Base-by-base conservation (phyloP, 2,888 invertebrate species). In the Hyposoter dolosus region DNA sequence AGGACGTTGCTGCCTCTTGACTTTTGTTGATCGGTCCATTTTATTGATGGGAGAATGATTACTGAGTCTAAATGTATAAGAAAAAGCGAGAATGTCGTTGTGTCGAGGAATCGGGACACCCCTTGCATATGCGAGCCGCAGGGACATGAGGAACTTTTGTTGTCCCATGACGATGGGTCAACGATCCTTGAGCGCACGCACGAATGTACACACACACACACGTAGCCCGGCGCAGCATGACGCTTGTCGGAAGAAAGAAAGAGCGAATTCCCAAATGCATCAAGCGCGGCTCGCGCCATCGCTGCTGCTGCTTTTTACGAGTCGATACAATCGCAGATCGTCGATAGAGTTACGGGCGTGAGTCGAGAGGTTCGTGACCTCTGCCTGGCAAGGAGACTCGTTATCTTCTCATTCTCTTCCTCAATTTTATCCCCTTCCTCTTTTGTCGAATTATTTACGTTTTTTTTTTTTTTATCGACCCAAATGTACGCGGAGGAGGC, bases 251-350 rank as follows among this genome's bases (percentile, higher is more conserved):
- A 32, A 32, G n/a, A 28, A 32, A 45, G 45, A 10, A 68, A 45
- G 43, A 28, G 19, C 23, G 50, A 32, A 50, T 35, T 71, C 32
- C 50, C 50, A 71, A 71, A 71, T 60, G 60, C 60, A 75, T 60
- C 60, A 28, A 60, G 43, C 47, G n/a, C 47, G 47, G n/a, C 47
- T 50, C 40, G 40, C 47, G 47, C 47, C 47, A 50, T 17, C 47
- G 47, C 15, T 60, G 56, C 15, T 60, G 56, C 78, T 69, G 79
- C 40, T 28, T 71, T 35, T 35, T 50, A 71, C 50, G 28, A 84
- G 75, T 76, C 84, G 84, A 84, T 84, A 80, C 80, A 80, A 84
- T 84, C 84, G 84, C 76, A 65, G 65, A 80, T 76, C 68, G 84
- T 63, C 84, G 80, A 75, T 65, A 76, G 63, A 65, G 65, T 69